A percentile compares a stretch with the other conserved stretches of the same genome.
Evolutionary conservation across 2,888 invertebrate species (phyloP).

Genomic region (Pardosa pseudoannulata): DNA sequence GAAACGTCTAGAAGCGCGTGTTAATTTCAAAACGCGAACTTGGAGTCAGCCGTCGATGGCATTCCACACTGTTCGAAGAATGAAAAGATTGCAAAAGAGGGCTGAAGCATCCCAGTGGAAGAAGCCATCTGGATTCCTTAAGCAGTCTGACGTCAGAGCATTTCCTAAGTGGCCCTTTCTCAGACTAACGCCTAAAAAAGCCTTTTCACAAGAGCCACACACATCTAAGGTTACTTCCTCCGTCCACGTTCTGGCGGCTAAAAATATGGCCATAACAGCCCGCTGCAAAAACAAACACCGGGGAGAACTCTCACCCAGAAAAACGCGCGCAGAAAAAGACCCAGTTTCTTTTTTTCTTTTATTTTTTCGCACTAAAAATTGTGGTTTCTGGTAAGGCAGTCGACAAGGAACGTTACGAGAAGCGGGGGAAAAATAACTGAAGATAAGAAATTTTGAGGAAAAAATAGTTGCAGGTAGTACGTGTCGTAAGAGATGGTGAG

Average conservation of each 20-base stretch:
- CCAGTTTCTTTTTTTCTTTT: not conserved
- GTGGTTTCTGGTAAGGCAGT: not conserved
- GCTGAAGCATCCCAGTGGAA: not conserved
- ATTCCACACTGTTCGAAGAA: not conserved
- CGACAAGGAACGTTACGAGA: not conserved
- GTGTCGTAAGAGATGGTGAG: too few species aligned
- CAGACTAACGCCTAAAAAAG: slow-evolving; percentile 12
- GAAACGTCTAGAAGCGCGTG: not conserved
- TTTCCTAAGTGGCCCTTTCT: slow-evolving; percentile 2
- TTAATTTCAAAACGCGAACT: not conserved
- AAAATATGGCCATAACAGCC: slow-evolving; percentile 19
- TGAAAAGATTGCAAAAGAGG: not conserved
- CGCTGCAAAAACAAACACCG: not conserved
- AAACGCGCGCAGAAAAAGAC: not conserved
- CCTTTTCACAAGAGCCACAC: not conserved
- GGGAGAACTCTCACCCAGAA: not conserved
- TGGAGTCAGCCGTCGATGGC: not conserved
- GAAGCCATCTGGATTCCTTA: slow-evolving; percentile 8
- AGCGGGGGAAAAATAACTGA: too few species aligned
- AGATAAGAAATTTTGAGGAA: too few species aligned
- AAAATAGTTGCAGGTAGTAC: too few species aligned
- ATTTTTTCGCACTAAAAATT: not conserved
- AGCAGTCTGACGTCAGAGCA: not conserved
- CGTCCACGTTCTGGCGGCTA: not conserved
- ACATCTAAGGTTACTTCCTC: slow-evolving; percentile 8